Base-by-base conservation (phyloP, 2,797 vertebrate genomes). In the Catharus ustulatus region DNA sequence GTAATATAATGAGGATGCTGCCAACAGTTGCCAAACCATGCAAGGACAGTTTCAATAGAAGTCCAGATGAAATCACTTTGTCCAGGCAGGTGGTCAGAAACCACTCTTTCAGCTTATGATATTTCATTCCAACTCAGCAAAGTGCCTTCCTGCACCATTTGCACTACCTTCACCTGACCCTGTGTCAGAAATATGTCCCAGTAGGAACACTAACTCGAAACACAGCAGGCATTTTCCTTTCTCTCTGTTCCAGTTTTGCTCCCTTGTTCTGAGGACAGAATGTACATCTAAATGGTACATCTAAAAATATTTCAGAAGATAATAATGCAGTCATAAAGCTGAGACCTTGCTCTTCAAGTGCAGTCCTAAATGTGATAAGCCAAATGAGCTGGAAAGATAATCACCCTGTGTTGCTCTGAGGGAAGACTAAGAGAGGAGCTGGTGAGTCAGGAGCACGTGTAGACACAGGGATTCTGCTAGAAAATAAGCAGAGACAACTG, bases 71-170 rank as follows among this genome's bases (percentile, higher is more conserved):
- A 92, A 92, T 55, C 43, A 75, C 26, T 95, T 82, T 83, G 49
- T 64, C 49, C 51, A 78, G 69, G 71, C 42, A 92, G 84, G 71
- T 82, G 81, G 81, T 67, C 68, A 93, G 64, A 93, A 95, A 82
- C 14, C 36, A 55, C 51, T 75, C 66, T 88, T 87, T 73, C 67
- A 81, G 77, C 34, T n/a, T 63, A 34, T n/a, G 51, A 61, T 57
- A 29, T n/a, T 36, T 81, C 51, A 38, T 86, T 89, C 38, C 3
- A 4, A n/a, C 16, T 83, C 81, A 67, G 40, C 57, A 63, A 90
- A 92, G 67, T 45, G 46, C 74, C 48, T 64, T 78, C 62, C 89
- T 64, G 52, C 27, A 67, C 49, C 68, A 63, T 45, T 92, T 67
- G 34, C 34, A 36, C 67, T 30, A 7, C 59, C 36, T 87, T 88